These are phyloP conservation scores for Chrysolina haemoptera DNA, from an alignment of 2,888 invertebrate genomes.

Conservation along the genomic window DNA sequence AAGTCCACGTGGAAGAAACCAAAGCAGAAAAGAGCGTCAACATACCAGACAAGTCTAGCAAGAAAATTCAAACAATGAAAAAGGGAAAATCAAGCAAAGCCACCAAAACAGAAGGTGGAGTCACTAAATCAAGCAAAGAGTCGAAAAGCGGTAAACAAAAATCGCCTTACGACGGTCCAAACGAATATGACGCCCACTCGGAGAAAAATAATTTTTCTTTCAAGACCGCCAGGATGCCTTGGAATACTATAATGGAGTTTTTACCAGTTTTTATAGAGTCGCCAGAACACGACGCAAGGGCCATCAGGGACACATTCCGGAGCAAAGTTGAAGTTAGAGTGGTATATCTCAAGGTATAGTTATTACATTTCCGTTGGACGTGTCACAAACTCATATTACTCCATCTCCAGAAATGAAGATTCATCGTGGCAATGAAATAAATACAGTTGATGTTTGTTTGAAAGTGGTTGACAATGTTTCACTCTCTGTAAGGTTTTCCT, in stretches of 20 bases:
- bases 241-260: slow-evolving; percentile 73
- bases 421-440: too few relatives aligned
- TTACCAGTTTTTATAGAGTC: slow-evolving; percentile 69
- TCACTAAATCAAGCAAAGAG: not conserved
- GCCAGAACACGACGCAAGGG: slow-evolving; percentile 71
- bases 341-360: slow-evolving; percentile 72
- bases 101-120: not conserved
- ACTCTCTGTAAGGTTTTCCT: too few relatives aligned
- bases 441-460: too few relatives aligned
- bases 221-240: slow-evolving; percentile 71
- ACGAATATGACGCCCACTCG: slow-evolving; percentile 58
- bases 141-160: not conserved
- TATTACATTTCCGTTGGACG: not conserved
- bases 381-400: not conserved
- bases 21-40: not conserved
- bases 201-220: slow-evolving; percentile 66
- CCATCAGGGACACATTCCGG: slow-evolving; percentile 74
- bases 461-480: too few relatives aligned
- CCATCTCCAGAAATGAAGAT: not conserved
- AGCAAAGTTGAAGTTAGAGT: slow-evolving; percentile 71
- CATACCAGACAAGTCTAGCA: not conserved
- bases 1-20: not conserved
- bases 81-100: slow-evolving; percentile 29
- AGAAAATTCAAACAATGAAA: slow-evolving; percentile 4
- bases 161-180: slow-evolving; percentile 55